A percentile compares a stretch with the other conserved stretches of the same genome.
Conservation (phyloP, 1,140 invertebrate genomes). For the Drosophila bifasciata region DNA sequence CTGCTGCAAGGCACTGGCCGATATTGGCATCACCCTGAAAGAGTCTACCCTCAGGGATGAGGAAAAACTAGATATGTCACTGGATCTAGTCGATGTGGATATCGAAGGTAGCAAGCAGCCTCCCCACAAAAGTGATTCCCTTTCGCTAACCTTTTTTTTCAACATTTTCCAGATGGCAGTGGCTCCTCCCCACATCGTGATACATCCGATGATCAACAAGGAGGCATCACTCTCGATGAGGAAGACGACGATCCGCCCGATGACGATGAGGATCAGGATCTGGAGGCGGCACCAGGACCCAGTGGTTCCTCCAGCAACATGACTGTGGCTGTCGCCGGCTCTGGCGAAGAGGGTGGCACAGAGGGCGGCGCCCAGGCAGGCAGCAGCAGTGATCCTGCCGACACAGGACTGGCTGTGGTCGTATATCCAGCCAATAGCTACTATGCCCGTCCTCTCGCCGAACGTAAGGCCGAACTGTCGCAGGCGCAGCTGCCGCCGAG, state of each 20-base stretch:
- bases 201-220: constrained; percentile 33
- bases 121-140: background rate
- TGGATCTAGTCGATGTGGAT: constrained; percentile 62
- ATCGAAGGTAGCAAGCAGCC: constrained; percentile 46
- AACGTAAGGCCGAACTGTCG: constrained; percentile 67
- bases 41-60: constrained; percentile 84
- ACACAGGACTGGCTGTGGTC: constrained; percentile 1
- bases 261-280: too few species aligned
- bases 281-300: too few species aligned
- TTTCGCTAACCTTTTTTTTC: background rate
- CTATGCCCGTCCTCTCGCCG: constrained; percentile 70
- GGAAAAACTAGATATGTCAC: constrained; percentile 62
- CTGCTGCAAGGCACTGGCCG: constrained; percentile 87
- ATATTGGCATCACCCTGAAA: constrained; percentile 71
- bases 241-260: too few species aligned
- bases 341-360: constrained; percentile 4
- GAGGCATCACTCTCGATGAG: background rate
- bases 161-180: constrained; percentile 41
- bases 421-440: constrained; percentile 72
- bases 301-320: too few species aligned
- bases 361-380: background rate
- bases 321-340: too few species aligned
- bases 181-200: constrained; percentile 66
- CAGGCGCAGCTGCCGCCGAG: constrained; percentile 60
- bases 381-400: constrained; percentile 1